Base-by-base conservation (phyloP, 2,888 invertebrate genomes). In the Carcina quercana region DNA sequence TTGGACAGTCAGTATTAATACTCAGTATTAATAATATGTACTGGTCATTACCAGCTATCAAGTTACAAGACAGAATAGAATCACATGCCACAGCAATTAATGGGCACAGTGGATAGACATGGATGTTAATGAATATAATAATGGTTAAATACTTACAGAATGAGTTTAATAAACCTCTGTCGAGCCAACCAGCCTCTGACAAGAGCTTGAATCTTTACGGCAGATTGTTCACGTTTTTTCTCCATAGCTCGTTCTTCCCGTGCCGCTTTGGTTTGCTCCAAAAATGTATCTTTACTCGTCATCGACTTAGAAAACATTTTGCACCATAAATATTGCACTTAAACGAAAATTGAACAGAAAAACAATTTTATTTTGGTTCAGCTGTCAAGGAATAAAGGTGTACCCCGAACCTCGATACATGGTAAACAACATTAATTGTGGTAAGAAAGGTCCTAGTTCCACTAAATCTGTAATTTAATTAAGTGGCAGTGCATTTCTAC, bases 211-310 rank as follows among this genome's bases (percentile, higher is more conserved):
- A 96, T 89, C 45, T 86, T 83, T 19, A 89, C 84, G 22, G 91
- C 91, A 17, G 94, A 93, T 44, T 83, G 83, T 53, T 95, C 94
- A 39, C 89, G 88, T 42, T 89, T 88, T 65, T 95, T 94, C 58
- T 95, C 96, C 32, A 91, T 78, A 0, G 94, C 95, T 35, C 97
- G 87, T 69, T 96, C 96, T 65, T 95, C 94, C 38, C 97, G 86
- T 8, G 96, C 96, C 15, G 92, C 93, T 73, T 96, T 96, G 3
- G 94, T 94, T 65, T 95, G 94, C 69, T 95, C 94, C 57, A 97
- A 86, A 72, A 97, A 96, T 48, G 86, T 87, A 50, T 89, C 89
- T 70, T 93, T 94, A 51, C 88, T 87, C 50, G 90, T 75, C 32
- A 59, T 45, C n/a, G 69, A 62, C 47, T 74, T 75, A 7, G 79